A percentile compares a stretch with the other conserved stretches of the same genome.
Conservation (phyloP, 2,113 vertebrate genomes). For the Haemorhous mexicanus region DNA sequence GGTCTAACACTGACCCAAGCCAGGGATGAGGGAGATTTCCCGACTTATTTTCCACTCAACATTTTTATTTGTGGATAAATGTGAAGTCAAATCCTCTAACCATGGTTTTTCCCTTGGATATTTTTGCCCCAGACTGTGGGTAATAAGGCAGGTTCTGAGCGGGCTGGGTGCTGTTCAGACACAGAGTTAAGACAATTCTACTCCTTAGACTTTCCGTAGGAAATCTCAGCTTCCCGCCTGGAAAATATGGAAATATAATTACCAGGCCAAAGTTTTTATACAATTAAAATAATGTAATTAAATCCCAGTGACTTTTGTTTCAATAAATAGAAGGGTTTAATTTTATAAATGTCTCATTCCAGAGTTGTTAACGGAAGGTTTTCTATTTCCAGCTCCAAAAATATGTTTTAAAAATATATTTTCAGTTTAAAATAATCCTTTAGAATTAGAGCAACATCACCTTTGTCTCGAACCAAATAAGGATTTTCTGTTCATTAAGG, state of each 20-base stretch:
- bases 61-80: background rate
- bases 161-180: background rate
- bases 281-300: background rate
- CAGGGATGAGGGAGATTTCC: background rate
- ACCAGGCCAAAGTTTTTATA: background rate
- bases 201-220: background rate
- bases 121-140: background rate
- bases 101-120: fast-evolving
- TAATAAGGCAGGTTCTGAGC: background rate
- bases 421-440: background rate
- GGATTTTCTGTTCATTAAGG: background rate
- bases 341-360: background rate
- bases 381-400: background rate
- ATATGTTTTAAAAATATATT: background rate
- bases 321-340: background rate
- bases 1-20: fast-evolving
- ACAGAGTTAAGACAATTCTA: background rate
- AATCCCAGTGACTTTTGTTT: background rate
- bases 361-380: background rate
- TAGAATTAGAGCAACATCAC: background rate
- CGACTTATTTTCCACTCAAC: fast-evolving
- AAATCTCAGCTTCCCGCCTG: background rate
- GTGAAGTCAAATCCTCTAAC: background rate
- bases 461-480: background rate
- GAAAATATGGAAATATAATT: background rate